Percentiles rank a stretch among this genome's conserved stretches.
These are phyloP conservation scores for Rhombomys opimus DNA, from an alignment of 2,113 vertebrate species.

Conservation along the genomic window DNA sequence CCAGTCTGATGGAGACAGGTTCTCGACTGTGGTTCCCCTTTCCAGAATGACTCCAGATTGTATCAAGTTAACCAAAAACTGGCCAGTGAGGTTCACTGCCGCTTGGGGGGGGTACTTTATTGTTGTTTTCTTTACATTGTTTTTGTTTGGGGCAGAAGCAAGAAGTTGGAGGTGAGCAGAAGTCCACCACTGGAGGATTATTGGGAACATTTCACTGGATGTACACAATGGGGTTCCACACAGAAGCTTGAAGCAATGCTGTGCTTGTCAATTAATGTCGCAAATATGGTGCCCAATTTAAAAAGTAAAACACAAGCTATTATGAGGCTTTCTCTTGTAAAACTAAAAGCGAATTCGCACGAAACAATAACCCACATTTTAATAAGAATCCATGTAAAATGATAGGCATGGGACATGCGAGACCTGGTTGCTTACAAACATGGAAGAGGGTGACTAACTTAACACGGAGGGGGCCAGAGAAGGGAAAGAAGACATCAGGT, in stretches of 20 bases:
- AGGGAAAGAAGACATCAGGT: neutral
- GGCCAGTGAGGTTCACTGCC: neutral
- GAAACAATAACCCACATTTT: neutral
- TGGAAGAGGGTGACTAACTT: neutral
- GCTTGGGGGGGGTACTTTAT: neutral
- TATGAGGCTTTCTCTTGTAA: neutral
- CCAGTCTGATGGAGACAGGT: neutral
- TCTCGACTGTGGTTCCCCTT: neutral
- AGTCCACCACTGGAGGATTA: neutral
- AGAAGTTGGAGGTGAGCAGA: neutral
- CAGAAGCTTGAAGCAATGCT: neutral
- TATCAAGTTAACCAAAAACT: neutral
- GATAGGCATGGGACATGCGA: neutral
- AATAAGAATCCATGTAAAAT: neutral
- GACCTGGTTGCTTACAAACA: neutral
- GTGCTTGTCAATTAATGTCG: neutral
- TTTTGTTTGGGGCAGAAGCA: neutral
- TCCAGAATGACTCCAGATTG: neutral
- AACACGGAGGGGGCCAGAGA: fast-evolving
- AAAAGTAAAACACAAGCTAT: neutral
- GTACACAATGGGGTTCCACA: neutral
- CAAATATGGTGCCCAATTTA: neutral
- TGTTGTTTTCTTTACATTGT: neutral
- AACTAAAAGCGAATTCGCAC: neutral
- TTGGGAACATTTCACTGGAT: neutral